phyloP scores from a whole-genome alignment of 2,113 vertebrate genomes.

The Mirza zaza region DNA sequence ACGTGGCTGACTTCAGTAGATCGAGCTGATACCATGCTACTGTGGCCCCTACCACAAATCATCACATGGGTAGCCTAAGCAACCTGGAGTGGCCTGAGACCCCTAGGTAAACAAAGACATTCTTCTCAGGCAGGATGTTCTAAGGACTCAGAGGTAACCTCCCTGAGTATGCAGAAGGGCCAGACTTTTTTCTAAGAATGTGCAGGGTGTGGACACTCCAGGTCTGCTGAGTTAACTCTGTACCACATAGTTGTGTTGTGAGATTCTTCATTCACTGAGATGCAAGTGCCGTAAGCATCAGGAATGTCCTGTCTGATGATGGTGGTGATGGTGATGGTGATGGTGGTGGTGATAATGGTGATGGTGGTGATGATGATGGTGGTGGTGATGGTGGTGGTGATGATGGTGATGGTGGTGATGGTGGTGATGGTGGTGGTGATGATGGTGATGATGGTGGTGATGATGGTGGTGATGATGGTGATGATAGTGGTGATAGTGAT shows the following conservation, averaged over 20 bases:
- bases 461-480: no score
- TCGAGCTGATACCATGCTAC: not conserved
- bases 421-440: no score
- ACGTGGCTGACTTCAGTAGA: not conserved
- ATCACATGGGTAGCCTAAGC: not conserved
- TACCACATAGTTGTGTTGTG: not conserved
- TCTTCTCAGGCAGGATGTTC: not conserved
- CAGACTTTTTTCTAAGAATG: not conserved
- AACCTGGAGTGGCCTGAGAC: not conserved
- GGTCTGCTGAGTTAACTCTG: not conserved
- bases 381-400: fast-evolving
- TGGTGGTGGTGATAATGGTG: fast-evolving
- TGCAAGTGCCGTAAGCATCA: fast-evolving
- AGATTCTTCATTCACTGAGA: not conserved
- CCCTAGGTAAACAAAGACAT: not conserved
- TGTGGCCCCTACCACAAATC: fast-evolving
- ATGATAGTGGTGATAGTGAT: fast-evolving
- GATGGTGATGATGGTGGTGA: no score
- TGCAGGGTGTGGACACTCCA: not conserved
- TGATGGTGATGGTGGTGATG: no score
- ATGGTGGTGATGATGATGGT: fast-evolving
- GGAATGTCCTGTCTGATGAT: no score
- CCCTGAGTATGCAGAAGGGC: not conserved
- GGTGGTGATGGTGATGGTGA: no score
- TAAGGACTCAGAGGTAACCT: not conserved